phyloP scores from a whole-genome alignment of 2,888 invertebrate species.

The Latrodectus hesperus region DNA sequence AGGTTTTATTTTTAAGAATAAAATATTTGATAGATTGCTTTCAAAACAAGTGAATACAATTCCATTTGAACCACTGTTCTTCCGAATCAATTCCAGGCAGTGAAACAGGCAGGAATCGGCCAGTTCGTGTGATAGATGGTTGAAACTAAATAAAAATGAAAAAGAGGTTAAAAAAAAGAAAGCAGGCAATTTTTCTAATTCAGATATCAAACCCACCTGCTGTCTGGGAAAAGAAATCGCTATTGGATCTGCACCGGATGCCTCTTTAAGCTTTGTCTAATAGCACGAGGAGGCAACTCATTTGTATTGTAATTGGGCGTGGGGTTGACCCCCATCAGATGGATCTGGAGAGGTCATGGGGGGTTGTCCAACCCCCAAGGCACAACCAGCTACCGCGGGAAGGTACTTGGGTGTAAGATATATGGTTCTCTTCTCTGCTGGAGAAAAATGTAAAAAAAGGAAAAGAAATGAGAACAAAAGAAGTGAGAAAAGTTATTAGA shows the following conservation, averaged over 20 bases:
- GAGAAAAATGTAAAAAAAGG: conserved; percentile 12
- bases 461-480: background rate
- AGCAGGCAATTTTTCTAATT: conserved; percentile 27
- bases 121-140: background rate
- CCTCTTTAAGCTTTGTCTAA: conserved; percentile 26
- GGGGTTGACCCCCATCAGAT: conserved; percentile 9
- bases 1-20: too few relatives aligned
- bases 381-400: background rate
- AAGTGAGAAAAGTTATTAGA: too few relatives aligned
- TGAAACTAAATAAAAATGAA: background rate
- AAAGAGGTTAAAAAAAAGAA: background rate
- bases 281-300: conserved; percentile 24
- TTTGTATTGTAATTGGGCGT: conserved; percentile 37
- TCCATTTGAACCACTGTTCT: too few relatives aligned
- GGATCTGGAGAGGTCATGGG: conserved; percentile 12
- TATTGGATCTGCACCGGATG: conserved; percentile 17
- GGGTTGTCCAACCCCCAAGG: conserved; percentile 14
- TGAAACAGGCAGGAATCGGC: too few relatives aligned
- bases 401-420: conserved; percentile 36
- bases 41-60: too few relatives aligned
- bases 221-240: conserved; percentile 1
- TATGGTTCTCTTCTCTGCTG: conserved; percentile 30
- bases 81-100: too few relatives aligned
- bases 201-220: conserved; percentile 54
- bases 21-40: too few relatives aligned